Conservation (phyloP, 2,113 vertebrate species). For the Aegithalos caudatus region DNA sequence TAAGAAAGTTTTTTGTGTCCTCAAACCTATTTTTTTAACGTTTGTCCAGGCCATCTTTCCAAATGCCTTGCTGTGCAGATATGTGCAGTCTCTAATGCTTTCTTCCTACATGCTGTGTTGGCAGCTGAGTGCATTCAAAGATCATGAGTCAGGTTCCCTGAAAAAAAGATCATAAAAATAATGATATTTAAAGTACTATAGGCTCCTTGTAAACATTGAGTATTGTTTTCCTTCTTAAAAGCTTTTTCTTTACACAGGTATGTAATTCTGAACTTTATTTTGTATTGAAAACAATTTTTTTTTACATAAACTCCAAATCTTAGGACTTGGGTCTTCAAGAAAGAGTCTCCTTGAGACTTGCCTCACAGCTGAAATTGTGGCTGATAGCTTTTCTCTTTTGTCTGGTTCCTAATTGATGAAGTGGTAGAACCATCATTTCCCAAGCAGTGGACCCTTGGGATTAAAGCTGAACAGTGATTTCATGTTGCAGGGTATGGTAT, state of each 20-base stretch:
- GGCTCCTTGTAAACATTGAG: neutral
- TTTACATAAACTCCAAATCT: neutral
- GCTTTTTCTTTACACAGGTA: neutral
- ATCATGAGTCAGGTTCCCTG: constrained; percentile 1
- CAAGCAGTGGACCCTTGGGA: neutral
- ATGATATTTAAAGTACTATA: neutral
- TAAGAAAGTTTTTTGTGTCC: neutral
- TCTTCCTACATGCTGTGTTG: constrained; percentile 8
- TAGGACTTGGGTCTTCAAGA: neutral
- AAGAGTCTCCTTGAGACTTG: neutral
- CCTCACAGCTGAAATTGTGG: neutral
- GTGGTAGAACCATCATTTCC: neutral
- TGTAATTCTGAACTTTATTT: neutral
- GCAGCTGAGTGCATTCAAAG: neutral
- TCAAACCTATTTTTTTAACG: neutral
- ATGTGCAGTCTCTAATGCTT: neutral
- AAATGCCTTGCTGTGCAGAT: constrained; percentile 19
- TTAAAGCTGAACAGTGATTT: neutral
- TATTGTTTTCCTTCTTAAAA: neutral
- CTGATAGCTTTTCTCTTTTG: neutral
- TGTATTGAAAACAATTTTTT: neutral
- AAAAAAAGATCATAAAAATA: neutral
- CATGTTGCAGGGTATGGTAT: rapidly evolving
- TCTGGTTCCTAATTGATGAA: neutral
- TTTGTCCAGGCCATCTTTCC: neutral